phyloP scores from a whole-genome alignment of 2,888 invertebrate species.

The Strigamia transsilvanica region DNA sequence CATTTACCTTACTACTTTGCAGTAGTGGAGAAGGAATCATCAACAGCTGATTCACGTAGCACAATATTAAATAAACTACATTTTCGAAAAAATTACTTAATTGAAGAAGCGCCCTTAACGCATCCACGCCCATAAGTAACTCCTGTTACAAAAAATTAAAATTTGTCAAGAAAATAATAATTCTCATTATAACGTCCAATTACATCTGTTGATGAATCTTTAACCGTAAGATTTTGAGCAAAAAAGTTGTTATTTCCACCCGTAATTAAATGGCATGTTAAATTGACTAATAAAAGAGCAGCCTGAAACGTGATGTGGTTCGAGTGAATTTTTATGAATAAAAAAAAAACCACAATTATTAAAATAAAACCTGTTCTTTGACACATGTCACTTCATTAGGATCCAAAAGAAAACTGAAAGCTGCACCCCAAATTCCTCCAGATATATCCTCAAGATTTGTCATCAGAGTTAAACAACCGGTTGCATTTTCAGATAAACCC shows the following conservation, averaged over 20 bases:
- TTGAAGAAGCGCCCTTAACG: slow-evolving; percentile 52
- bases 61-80: slow-evolving; percentile 12
- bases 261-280: slow-evolving; percentile 41
- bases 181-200: neutral
- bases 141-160: slow-evolving; percentile 43
- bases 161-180: neutral
- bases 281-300: slow-evolving; percentile 52
- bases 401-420: slow-evolving; percentile 63
- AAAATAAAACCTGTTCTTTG: slow-evolving; percentile 62
- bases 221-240: slow-evolving; percentile 15
- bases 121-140: slow-evolving; percentile 49
- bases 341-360: too few species aligned
- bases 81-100: slow-evolving; percentile 53
- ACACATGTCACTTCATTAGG: slow-evolving; percentile 63
- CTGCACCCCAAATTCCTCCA: slow-evolving; percentile 64
- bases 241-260: neutral
- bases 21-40: neutral
- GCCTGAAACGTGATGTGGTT: slow-evolving; percentile 43
- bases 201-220: slow-evolving; percentile 31
- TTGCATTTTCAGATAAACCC: slow-evolving; percentile 61
- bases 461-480: slow-evolving; percentile 61
- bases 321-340: too few species aligned
- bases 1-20: neutral
- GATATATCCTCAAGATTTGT: slow-evolving; percentile 63
- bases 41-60: neutral